Evolutionary conservation across 2,888 invertebrate species (phyloP), one percentile per base, ranked within the genome.

Genomic region (Gasteruption jaculator): DNA sequence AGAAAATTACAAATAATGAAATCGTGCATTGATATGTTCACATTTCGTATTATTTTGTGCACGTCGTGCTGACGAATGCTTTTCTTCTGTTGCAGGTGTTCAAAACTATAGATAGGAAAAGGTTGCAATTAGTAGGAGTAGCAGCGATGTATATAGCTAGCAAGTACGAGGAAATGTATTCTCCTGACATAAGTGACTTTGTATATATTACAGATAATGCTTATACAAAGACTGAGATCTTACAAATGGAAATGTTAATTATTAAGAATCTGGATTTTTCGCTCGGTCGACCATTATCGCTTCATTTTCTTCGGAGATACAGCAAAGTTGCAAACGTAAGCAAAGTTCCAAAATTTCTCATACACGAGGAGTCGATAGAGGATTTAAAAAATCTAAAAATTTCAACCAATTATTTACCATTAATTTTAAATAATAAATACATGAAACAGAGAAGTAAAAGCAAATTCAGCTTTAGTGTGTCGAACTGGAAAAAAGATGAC

Each of bases 161-260:
- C 61, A 97, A 97, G 71, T 95, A 91, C 61, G 96, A 97, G 73
- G 97, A 97, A 74, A 85, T 93, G 60, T 91, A 85, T 60, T 80
- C 87, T 2, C 93, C 95, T 0, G 87, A 89, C 30, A 78, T 93
- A 15, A 75, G 73, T 5, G 96, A 97, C 72, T 94, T 94, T 73
- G 86, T 90, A 10, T 91, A 86, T 65, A 86, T 96, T 39, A 89
- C 93, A 7, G 94, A 93, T 71, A 82, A 88, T 63, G 83, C 91
- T 0, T 96, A 90, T 68, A 79, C 79, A 3, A 85, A 83, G 57
- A 63, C 74, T 2, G 88, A 95, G 56, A 82, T 96, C 25, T 74
- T 88, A 31, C 75, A 77, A 48, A 93, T 92, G 82, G 96, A 97
- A 73, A 73, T 78, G 46, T 76, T 82, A 8, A 89, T 96, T 21